Evolutionary conservation across 2,888 invertebrate species (phyloP), one percentile per base, ranked within the genome.

Genomic region (Temnothorax unifasciatus): DNA sequence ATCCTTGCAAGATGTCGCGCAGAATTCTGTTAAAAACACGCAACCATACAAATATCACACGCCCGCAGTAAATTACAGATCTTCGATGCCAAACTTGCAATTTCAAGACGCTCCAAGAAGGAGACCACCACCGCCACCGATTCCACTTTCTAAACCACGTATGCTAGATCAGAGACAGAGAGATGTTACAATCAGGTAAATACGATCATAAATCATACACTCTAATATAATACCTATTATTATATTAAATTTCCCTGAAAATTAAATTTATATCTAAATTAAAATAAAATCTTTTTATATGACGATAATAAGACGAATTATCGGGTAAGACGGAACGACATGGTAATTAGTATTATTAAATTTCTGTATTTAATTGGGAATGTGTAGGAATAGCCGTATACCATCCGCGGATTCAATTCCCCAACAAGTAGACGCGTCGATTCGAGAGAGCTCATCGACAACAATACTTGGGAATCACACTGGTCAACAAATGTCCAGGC

Each of bases 401-500:
- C 96, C 96, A 1, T 96, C 96, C 34, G 96, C 96, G 18, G 96
- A 96, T 92, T 96, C 96, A 90, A 96, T 96, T 88, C 95, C 96
- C 29, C 96, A 96, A 71, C 95, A 96, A 85, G 91, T 93, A n/a
- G 95, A 94, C 21, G 82, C 93, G 3, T 95, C 95, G 74, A 90
- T 96, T 85, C 93, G 96, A 38, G 95, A 95, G 84, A 95, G 95
- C 94, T 92, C 93, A 41, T 93, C 94, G 13, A 89, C 91, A 29
- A 89, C 92, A 61, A 89, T 92, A 61, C 83, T 93, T n/a, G 89
- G 93, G 44, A 92, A 87, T 79, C 90, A 90, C 61, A 88, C 92
- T 71, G 96, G 96, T 86, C 96, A 96, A 85, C 96, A 97, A 82
- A 97, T 97, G 96, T 96, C 97, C 38, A 96, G 97, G 88, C 97